Base-by-base conservation (phyloP, 1,140 invertebrate species). In the Teleogryllus occipitalis region DNA sequence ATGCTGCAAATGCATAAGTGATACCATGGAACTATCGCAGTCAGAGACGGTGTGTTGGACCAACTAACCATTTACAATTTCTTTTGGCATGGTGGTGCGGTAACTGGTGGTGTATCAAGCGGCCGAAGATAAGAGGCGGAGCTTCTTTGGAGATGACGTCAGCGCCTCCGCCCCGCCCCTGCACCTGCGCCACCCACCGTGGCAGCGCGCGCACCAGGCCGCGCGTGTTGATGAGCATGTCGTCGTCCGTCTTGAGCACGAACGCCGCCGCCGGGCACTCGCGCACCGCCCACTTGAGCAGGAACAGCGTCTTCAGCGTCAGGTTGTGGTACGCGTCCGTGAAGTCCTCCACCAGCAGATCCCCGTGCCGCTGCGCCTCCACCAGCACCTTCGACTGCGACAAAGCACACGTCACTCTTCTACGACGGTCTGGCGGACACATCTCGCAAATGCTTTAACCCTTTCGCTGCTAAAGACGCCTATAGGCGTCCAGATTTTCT, bases 31-130 rank as follows among this genome's bases (percentile, higher is more conserved):
- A 39, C 27, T 39, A 39, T 5, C 1, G 5, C 27, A 39, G 1
- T 1, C 27, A 5, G 27, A 2, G 5, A 39, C 5, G 1, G 1
- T 39, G 27, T 5, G 5, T 39, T 39, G 27, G 1, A 39, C 27
- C 93, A 27, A 96, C 92, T 84, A 92, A 96, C 85, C 96, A 96
- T 84, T 97, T 97, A 77, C 96, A 85, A 65, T 94, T 90, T 0
- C 95, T 95, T 83, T 92, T 95, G 81, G 97, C 93, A 89, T 78
- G 89, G 89, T 81, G 90, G 91, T 39, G 91, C 88, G 54, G 90
- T 90, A n/a, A 84, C 87, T 83, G 93, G 49, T 54, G 49, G 8
- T 15, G 8, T 15, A 54, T 18, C 76, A 48, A 1, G 21, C 10
- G 6, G 27, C 76, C 46, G 27, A 39, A 39, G 27, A 39, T 39